phyloP scores from a whole-genome alignment of 2,888 invertebrate genomes.

The Meiosimyza platycephala region DNA sequence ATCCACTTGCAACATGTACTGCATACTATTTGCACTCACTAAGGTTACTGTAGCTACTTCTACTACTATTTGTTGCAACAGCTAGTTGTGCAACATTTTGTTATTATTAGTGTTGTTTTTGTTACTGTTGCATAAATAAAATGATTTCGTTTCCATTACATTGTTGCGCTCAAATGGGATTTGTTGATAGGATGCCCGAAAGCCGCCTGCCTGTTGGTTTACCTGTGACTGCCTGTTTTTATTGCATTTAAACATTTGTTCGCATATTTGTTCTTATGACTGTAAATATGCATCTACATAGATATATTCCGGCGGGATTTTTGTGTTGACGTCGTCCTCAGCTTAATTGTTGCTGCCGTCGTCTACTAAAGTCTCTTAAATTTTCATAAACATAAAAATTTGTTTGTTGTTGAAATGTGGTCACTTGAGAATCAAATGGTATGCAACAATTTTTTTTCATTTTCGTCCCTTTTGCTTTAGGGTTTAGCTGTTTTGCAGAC shows the following conservation, averaged over 20 bases:
- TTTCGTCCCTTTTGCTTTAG: too few species aligned
- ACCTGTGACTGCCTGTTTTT: background rate
- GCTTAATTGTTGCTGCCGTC: too few species aligned
- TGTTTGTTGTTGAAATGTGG: constrained; percentile 11
- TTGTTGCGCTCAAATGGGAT: constrained; percentile 1
- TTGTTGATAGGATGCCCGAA: background rate
- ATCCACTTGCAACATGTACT: background rate
- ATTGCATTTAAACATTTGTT: background rate
- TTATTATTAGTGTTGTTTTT: constrained; percentile 22
- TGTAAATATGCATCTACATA: constrained; percentile 12
- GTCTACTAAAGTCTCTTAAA: constrained; percentile 54
- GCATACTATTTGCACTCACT: background rate
- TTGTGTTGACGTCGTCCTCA: constrained; percentile 42
- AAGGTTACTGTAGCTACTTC: background rate
- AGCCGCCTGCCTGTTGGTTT: background rate
- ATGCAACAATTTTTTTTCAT: background rate
- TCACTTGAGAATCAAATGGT: background rate
- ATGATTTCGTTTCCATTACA: constrained; percentile 1
- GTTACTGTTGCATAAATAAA: constrained; percentile 39
- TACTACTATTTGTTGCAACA: constrained; percentile 14
- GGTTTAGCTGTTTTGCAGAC: too few species aligned
- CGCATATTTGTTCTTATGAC: background rate
- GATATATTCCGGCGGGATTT: constrained; percentile 31
- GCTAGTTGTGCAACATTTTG: constrained; percentile 16
- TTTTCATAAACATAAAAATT: constrained; percentile 55